phyloP scores from a whole-genome alignment of 2,113 vertebrate genomes.

The Atractosteus spatula region DNA sequence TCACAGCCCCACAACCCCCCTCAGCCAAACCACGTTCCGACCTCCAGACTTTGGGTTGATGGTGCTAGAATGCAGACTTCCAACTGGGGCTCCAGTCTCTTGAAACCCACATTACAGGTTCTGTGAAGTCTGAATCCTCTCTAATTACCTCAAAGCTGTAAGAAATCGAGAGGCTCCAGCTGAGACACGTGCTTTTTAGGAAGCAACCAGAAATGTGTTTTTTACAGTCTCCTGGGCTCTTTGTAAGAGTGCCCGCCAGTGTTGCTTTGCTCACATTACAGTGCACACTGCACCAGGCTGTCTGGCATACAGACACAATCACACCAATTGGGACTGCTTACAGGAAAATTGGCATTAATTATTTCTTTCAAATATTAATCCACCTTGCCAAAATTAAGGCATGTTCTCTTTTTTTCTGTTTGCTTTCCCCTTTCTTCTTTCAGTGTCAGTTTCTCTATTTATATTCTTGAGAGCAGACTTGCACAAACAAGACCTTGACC shows the following conservation, averaged over 20 bases:
- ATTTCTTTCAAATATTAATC: no score
- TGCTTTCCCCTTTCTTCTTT: no score
- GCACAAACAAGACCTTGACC: no score
- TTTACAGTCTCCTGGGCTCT: not conserved
- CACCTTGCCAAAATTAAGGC: no score
- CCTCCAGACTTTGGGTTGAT: not conserved
- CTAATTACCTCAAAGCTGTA: slow-evolving; percentile 1
- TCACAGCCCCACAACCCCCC: no score
- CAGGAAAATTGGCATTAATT: no score
- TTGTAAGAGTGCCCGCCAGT: not conserved
- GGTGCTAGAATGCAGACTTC: slow-evolving; percentile 10
- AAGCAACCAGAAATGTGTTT: not conserved
- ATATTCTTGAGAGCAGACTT: no score
- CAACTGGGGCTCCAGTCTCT: slow-evolving; percentile 15
- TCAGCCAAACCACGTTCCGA: no score
- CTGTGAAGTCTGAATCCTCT: slow-evolving; percentile 6
- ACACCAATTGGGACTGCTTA: no score
- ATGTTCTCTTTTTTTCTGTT: no score
- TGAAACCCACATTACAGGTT: slow-evolving; percentile 9
- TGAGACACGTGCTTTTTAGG: not conserved
- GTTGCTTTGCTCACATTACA: not conserved
- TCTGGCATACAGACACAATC: not conserved
- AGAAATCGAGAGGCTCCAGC: not conserved
- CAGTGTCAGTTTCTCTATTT: no score
- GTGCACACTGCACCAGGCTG: not conserved